Conservation (phyloP, 2,888 invertebrate species). For the Eristalinus aeneus region DNA sequence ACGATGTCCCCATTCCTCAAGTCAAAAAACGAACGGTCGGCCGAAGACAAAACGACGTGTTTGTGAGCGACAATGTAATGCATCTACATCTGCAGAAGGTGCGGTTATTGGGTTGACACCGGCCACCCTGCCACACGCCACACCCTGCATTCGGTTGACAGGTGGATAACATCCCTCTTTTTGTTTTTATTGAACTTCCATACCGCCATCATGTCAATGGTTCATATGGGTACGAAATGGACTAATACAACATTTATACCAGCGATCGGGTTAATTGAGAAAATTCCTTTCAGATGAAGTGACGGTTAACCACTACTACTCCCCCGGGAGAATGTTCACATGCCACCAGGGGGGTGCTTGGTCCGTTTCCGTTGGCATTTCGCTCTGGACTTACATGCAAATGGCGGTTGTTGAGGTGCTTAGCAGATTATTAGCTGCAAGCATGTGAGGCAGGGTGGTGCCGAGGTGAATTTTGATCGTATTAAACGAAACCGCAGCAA, state of each 20-base stretch:
- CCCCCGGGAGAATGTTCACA: neutral
- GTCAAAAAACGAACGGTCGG: conserved; percentile 36
- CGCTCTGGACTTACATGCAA: conserved; percentile 46
- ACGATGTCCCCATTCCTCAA: no score
- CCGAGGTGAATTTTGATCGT: conserved; percentile 1
- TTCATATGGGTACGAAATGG: neutral
- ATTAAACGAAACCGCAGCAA: conserved; percentile 41
- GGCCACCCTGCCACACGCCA: conserved; percentile 10
- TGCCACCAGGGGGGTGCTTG: neutral
- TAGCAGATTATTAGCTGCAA: conserved; percentile 61
- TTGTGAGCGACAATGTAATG: conserved; percentile 38
- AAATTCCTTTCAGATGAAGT: conserved; percentile 47
- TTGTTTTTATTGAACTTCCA: conserved; percentile 56
- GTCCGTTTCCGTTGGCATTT: conserved; percentile 19
- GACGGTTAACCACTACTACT: conserved; percentile 40
- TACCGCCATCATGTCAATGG: neutral
- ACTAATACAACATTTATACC: conserved; percentile 37
- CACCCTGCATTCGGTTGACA: conserved; percentile 32
- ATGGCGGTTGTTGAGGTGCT: conserved; percentile 64
- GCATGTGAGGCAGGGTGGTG: neutral
- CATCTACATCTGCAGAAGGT: conserved; percentile 16
- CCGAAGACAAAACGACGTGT: conserved; percentile 35
- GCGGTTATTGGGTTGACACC: conserved; percentile 28
- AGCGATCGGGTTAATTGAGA: conserved; percentile 60
- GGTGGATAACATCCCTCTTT: conserved; percentile 41